Conservation (phyloP, 1,140 invertebrate species). For the Lucilia sericata region DNA sequence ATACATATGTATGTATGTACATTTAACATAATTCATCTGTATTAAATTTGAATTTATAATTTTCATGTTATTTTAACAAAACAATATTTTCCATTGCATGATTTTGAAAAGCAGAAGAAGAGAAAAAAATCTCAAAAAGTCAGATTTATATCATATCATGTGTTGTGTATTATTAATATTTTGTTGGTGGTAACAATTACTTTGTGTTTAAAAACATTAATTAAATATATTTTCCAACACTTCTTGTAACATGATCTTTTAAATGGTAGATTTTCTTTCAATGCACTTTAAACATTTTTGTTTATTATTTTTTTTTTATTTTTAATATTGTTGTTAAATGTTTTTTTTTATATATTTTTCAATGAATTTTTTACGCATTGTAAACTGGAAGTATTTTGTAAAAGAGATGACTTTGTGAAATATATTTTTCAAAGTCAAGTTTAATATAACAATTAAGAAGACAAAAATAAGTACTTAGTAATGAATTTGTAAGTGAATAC, state of each 20-base stretch:
- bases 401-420: background rate
- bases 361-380: background rate
- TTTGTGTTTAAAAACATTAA: background rate
- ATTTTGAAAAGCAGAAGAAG: background rate
- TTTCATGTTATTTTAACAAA: background rate
- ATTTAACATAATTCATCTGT: background rate
- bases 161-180: background rate
- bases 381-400: background rate
- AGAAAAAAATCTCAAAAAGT: background rate
- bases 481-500: too few species aligned
- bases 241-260: background rate
- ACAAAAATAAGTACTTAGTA: background rate
- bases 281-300: background rate
- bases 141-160: background rate
- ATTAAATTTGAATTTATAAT: background rate
- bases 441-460: background rate
- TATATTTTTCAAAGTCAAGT: background rate
- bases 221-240: constrained; percentile 1
- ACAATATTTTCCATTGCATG: constrained; percentile 11
- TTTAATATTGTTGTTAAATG: too few species aligned
- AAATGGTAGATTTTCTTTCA: background rate
- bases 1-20: background rate
- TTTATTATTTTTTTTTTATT: background rate
- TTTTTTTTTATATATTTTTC: too few species aligned
- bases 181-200: background rate